Base-by-base conservation (phyloP, 1,140 invertebrate genomes). In the Ostrea denselamellosa region DNA sequence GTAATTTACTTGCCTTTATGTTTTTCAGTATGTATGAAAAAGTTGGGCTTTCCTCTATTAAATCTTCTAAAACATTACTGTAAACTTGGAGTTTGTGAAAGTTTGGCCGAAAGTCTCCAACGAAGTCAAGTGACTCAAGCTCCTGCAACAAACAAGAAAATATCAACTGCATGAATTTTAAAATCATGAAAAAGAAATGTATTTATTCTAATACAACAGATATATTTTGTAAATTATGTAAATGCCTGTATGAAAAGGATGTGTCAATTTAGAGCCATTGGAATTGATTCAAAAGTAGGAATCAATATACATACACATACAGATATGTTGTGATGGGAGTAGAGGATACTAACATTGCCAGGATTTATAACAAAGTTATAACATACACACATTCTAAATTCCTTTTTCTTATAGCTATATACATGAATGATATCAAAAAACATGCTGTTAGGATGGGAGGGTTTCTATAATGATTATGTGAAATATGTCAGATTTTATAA, bases 11-110 rank as follows among this genome's bases (percentile, higher is more conserved):
- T 87, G 94, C 94, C 93, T 95, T 95, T 25, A 95, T 93, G 83
- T 89, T 89, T 87, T 90, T 90, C 0, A 95, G 88, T 53, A 94
- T 91, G 83, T 92, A 93, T 53, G 90, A 88, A 92, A 95, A 95
- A 53, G 92, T 93, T 17, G 91, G 91, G 14, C 93, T 93, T 77
- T 93, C 92, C n/a, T 91, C 84, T 44, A 93, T 92, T 25, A 95
- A 82, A 85, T 94, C 93, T 82, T 94, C 93, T 89, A 94, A 92
- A 12, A 89, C 90, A 83, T 93, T 92, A 88, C 93, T 95, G 89
- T 91, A 93, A 22, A 93, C 91, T 90, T 95, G 94, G 52, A 95
- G 91, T 81, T 92, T 92, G 87, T 94, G 93, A 84, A 94, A 94
- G 85, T 93, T 94, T 14, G 93, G 92, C 52, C 93, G 92, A 81